phyloP scores from a whole-genome alignment of 2,888 invertebrate species.

The Rhamphomyia laevipes region DNA sequence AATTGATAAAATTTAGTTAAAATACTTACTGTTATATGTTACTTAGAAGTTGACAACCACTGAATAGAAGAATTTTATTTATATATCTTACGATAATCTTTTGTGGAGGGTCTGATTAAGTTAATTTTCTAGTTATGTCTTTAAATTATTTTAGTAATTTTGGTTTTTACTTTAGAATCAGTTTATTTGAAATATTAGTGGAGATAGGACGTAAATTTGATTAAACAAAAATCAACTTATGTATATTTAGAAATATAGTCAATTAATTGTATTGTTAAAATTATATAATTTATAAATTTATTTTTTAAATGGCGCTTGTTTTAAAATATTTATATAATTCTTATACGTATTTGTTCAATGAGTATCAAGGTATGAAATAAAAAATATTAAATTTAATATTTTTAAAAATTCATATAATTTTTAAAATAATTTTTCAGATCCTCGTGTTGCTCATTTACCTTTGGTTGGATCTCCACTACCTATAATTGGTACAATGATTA shows the following conservation, averaged over 20 bases:
- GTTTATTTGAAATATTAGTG: too few relatives aligned
- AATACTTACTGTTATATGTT: too few relatives aligned
- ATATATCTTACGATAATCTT: too few relatives aligned
- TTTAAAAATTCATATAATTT: not conserved
- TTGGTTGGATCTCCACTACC: slow-evolving; percentile 56
- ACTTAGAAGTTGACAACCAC: too few relatives aligned
- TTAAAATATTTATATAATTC: slow-evolving; percentile 21
- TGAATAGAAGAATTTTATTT: too few relatives aligned
- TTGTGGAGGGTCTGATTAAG: too few relatives aligned
- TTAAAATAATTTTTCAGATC: slow-evolving; percentile 18
- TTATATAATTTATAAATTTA: not conserved
- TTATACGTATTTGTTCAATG: slow-evolving; percentile 18
- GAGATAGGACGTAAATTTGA: too few relatives aligned
- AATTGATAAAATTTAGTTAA: too few relatives aligned
- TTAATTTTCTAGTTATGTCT: too few relatives aligned
- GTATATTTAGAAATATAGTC: not conserved
- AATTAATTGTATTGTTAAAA: not conserved
- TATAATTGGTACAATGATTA: slow-evolving; percentile 40
- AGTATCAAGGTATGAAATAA: slow-evolving; percentile 16
- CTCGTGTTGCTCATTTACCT: slow-evolving; percentile 48
- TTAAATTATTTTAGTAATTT: too few relatives aligned
- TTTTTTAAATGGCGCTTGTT: slow-evolving; percentile 23
- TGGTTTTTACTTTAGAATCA: too few relatives aligned
- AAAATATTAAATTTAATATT: not conserved
- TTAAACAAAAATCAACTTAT: too few relatives aligned